Base-by-base conservation (phyloP, 2,888 invertebrate genomes). In the Epistrophe eligans region DNA sequence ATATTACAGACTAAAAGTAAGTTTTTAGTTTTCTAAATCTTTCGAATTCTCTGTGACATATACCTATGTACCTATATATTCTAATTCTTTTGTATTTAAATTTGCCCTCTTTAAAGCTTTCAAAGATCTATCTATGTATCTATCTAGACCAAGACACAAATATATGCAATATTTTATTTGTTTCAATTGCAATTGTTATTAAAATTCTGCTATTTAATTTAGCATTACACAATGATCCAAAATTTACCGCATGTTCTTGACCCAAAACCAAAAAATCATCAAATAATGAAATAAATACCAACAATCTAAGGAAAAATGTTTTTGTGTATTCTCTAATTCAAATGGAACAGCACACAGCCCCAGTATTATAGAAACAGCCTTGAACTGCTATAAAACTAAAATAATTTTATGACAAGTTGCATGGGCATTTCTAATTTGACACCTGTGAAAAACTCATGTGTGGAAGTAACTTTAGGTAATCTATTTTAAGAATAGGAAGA, bases 361-460 rank as follows among this genome's bases (percentile, higher is more conserved):
- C 32, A 35, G 8, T 48, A 48, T 66, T 48, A n/a, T n/a, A 35
- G 17, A 80, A 24, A 48, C 28, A 73, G 73, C 81, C 81, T 73
- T 73, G 84, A 85, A 85, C 67, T 57, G 67, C 43, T 50, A 79
- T 60, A 77, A 76, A 67, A 64, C 52, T 52, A 60, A 80, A 70
- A 79, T 72, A 66, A 84, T 72, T 67, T 55, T 77, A 81, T 73
- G 77, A 77, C 84, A 77, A 81, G 15, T 70, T 52, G 77, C 40
- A 55, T 55, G 50, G 19, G 67, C 35, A 55, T 70, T n/a, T 24
- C 70, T 60, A 58, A 71, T 64, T 66, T 77, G 74, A 82, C 85
- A 85, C 85, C 85, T 85, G 85, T 82, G 24, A 43, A 71, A 82
- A 64, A 55, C 55, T 62, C 62, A 57, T 85, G 67, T 70, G 79